Evolutionary conservation across 2,113 vertebrate species (phyloP).

Genomic region (Heterocephalus glaber): DNA sequence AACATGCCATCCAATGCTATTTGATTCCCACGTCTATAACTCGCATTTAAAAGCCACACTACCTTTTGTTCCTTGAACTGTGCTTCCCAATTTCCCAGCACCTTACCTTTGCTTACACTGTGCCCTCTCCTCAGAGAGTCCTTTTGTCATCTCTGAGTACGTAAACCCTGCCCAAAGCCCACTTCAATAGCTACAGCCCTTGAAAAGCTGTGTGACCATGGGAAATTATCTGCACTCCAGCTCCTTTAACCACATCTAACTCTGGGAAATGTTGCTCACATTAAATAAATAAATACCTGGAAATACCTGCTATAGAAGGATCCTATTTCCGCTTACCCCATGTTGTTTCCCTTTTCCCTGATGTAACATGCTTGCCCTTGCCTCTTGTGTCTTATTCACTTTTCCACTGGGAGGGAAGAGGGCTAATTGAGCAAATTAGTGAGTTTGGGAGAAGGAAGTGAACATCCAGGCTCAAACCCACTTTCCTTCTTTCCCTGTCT

Average conservation of each 20-base stretch:
- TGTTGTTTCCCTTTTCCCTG: background rate
- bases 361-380: background rate
- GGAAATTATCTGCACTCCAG: background rate
- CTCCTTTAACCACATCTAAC: background rate
- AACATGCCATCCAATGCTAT: background rate
- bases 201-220: background rate
- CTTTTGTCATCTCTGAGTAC: background rate
- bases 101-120: background rate
- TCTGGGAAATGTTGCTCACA: background rate
- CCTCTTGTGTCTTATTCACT: background rate
- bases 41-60: background rate
- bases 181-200: background rate
- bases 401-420: background rate
- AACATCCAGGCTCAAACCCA: background rate
- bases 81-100: background rate
- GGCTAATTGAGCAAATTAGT: background rate
- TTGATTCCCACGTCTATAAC: background rate
- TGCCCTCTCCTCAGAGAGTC: background rate
- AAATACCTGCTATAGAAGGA: background rate
- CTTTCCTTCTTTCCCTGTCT: background rate
- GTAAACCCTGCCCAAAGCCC: background rate
- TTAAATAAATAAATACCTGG: constrained; percentile 1
- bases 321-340: background rate
- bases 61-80: background rate
- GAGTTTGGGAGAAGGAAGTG: background rate